Evolutionary conservation across 1,140 invertebrate genomes (phyloP), one percentile per base, ranked within the genome.

Genomic region (Euura saliciscinereae): DNA sequence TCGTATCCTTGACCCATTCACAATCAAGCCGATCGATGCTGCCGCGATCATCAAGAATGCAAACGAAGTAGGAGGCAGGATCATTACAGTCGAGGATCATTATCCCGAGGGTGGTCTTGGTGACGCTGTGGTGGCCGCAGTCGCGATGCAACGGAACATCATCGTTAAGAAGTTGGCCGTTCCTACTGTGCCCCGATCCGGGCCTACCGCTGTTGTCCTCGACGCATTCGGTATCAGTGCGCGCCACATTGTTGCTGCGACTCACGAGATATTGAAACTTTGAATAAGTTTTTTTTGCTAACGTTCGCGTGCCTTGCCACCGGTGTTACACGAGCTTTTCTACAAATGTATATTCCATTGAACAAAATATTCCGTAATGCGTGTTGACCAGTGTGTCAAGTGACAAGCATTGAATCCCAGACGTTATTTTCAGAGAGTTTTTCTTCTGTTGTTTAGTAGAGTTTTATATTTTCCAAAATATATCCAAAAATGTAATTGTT

Each of bases 81-180:
- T 99, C 51, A 80, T 99, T 65, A 97, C 97, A 44, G 96, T 99
- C 4, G 98, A 99, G 85, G 98, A 99, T 88, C 98, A 99, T 87
- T 99, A 99, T 83, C 90, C 93, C 66, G 94, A 97, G 88, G 97
- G 98, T 81, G 98, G 98, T 75, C 82, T 99, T 68, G 98, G 98
- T 73, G 98, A 99, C 83, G 97, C 98, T 70, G 98, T 99, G 8
- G 82, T 93, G 42, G 91, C 92, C 11, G 97, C 95, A 10, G 89
- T 99, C 67, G 90, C 94, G 42, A 84, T 91, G 73, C 90, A 94
- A 79, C 89, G 88, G 11, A 90, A 93, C 80, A 91, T 97, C 59
- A 84, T 92, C n/a, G 91, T 99, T 4, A 94, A 94, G 77, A 94
- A 94, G 80, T 82, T 99, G 46, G 96, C 91, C 74, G 97, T 99